These are phyloP conservation scores for Erythrocebus patas DNA, from an alignment of 2,113 vertebrate species.

Conservation along the genomic window DNA sequence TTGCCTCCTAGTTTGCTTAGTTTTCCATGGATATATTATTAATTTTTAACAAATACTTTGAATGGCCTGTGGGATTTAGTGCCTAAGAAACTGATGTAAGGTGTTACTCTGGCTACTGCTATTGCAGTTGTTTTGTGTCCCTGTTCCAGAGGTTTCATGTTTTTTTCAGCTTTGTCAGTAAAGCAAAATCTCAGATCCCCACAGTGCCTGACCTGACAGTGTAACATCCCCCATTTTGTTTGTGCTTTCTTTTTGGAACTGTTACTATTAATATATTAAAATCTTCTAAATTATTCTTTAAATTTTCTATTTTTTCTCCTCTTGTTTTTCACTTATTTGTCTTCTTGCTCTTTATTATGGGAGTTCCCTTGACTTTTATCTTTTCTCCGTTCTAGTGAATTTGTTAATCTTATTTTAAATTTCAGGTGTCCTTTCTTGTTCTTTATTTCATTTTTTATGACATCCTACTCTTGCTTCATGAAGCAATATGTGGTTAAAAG, in stretches of 20 bases:
- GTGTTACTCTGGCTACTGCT: background rate
- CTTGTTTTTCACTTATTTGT: background rate
- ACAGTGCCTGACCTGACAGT: background rate
- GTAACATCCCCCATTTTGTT: background rate
- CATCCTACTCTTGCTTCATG: background rate
- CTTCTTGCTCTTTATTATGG: background rate
- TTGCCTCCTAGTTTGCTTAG: background rate
- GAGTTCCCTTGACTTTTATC: background rate
- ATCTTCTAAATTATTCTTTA: background rate
- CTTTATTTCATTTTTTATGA: slow-evolving; percentile 1
- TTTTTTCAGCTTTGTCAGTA: background rate
- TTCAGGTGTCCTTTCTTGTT: background rate
- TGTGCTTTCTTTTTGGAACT: background rate
- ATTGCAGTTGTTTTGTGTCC: background rate
- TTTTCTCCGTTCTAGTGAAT: background rate
- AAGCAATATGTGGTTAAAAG: background rate
- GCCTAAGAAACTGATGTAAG: background rate
- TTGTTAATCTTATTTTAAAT: slow-evolving; percentile 15
- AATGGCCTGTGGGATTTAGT: background rate
- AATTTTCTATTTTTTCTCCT: background rate
- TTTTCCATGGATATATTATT: background rate
- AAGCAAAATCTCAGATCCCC: background rate
- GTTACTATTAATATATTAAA: background rate
- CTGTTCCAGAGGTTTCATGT: background rate
- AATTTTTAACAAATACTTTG: background rate